Percentiles rank a stretch among this genome's conserved stretches.
Conservation (phyloP, 2,113 vertebrate species). For the Coryphaenoides rupestris region DNA sequence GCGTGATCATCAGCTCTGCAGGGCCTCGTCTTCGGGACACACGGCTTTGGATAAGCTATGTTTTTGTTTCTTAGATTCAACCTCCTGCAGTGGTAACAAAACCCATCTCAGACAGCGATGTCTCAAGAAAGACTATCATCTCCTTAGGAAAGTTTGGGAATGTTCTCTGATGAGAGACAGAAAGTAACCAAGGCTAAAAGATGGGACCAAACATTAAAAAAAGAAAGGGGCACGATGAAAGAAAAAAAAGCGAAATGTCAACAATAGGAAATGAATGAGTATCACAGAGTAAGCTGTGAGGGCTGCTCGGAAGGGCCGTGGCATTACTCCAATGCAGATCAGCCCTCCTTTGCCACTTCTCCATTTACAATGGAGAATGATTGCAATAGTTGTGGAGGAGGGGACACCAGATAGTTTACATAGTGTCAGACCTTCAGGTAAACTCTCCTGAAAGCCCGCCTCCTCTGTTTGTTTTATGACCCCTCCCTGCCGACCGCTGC, state of each 20-base stretch:
- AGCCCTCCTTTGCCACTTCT: neutral
- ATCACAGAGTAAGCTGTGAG: slow-evolving; percentile 6
- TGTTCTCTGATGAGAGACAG: slow-evolving; percentile 31
- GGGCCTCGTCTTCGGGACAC: slow-evolving; percentile 44
- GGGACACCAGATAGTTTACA: slow-evolving; percentile 23
- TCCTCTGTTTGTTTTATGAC: slow-evolving; percentile 30
- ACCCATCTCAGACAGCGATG: slow-evolving; percentile 38
- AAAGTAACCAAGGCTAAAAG: neutral
- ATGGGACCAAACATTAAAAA: neutral
- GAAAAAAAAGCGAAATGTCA: slow-evolving; percentile 5
- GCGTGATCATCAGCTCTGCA: slow-evolving; percentile 54
- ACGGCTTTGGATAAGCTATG: slow-evolving; percentile 17
- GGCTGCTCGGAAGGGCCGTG: neutral
- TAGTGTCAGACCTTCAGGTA: slow-evolving; percentile 23
- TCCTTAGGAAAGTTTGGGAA: slow-evolving; percentile 42
- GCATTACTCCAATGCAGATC: neutral
- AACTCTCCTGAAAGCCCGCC: slow-evolving; percentile 21
- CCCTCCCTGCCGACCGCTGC: neutral
- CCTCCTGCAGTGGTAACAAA: slow-evolving; percentile 38
- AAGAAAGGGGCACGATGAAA: neutral
- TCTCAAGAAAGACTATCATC: slow-evolving; percentile 30
- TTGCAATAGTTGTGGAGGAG: neutral
- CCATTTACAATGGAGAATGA: slow-evolving; percentile 13
- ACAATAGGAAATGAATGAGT: slow-evolving; percentile 14
- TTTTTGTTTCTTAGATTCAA: slow-evolving; percentile 29